Evolutionary conservation across 2,797 vertebrate genomes (phyloP).

Genomic region (Anas bernieri): DNA sequence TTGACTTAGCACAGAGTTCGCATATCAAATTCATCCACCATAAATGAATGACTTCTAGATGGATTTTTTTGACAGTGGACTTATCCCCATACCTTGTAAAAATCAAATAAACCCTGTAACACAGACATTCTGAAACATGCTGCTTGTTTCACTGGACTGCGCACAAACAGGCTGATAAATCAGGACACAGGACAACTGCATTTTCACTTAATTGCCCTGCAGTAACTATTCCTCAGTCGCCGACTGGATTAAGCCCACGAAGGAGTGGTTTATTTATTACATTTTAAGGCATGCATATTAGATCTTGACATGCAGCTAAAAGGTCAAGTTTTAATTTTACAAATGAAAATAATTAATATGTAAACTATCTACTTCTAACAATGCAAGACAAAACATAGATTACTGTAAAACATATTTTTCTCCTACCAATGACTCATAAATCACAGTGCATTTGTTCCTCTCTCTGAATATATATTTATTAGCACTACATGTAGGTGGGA

Average conservation of each 20-base stretch:
- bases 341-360: background rate
- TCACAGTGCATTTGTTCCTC: background rate
- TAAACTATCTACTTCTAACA: background rate
- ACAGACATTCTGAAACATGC: background rate
- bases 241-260: background rate
- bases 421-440: background rate
- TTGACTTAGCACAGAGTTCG: background rate
- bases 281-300: background rate
- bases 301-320: background rate
- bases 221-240: background rate
- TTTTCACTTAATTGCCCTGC: background rate
- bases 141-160: background rate
- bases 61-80: background rate
- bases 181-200: background rate
- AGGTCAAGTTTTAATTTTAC: accelerated
- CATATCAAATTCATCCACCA: accelerated
- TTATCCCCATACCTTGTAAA: accelerated
- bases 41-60: background rate
- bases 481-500: background rate
- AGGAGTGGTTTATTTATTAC: background rate
- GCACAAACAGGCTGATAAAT: background rate
- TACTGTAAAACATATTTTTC: background rate
- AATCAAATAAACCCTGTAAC: background rate
- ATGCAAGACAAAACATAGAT: background rate
- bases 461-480: conserved; percentile 16